Base-by-base conservation (phyloP, 92 coral and sea anemone genomes). In the Epizoanthus stellaris region DNA sequence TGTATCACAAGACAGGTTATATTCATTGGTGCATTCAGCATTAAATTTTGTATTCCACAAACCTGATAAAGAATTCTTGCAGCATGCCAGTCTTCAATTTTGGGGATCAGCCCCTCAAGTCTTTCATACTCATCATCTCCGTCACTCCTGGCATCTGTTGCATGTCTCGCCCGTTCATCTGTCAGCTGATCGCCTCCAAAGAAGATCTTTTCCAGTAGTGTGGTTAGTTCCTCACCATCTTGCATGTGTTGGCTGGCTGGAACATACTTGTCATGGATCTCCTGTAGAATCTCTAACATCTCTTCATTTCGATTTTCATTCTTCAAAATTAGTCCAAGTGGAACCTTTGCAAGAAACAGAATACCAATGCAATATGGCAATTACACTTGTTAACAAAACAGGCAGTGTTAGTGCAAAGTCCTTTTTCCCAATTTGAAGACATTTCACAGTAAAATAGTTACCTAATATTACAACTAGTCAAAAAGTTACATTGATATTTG, bases 81-180 rank as follows among this genome's bases (percentile, higher is more conserved):
- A 1, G 86, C 92, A 85, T 91, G 92, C 92, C 92, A 91, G 70
- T 91, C 91, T 42, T 88, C 91, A 19, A 84, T 84, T 62, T 91
- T 91, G 3, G 88, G 77, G 23, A 85, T 6, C 36, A 91, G 39
- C 6, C 91, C 91, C 73, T 91, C 85, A 0, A 88, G 89, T 25
- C 85, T 20, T 68, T 88, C 90, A 60, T 40, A 91, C 3, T 52
- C 12, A 14, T 19, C 64, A n/a, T 85, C 89, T 0, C 91, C 91
- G 73, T 91, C 94, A 73, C 87, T 59, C 12, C 90, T 65, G 20
- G 91, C 94, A 91, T 20, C 91, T 30, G 49, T 72, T 36, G 87
- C 70, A 86, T 85, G 77, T 66, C 86, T 47, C 0, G 86, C 91
- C 62, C 94, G 68, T 80, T 87, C 91, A 23, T 91, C 87, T 13